These are phyloP conservation scores for Chydorus sphaericus DNA, from an alignment of 2,888 invertebrate species.

Conservation along the genomic window DNA sequence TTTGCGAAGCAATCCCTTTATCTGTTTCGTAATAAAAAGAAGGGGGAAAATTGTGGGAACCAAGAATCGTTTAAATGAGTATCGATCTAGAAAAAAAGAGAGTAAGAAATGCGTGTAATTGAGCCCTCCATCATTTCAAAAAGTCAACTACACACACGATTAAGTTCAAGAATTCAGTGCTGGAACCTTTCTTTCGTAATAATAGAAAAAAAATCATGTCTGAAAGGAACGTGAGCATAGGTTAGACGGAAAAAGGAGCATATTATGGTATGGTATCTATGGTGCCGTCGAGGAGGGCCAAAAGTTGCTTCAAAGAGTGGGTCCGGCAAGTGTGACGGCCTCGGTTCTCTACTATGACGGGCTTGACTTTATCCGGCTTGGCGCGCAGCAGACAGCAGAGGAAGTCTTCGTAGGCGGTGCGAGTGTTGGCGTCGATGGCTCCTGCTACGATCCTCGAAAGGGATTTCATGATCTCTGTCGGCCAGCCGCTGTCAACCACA, in stretches of 20 bases:
- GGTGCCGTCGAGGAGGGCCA: slow-evolving; percentile 1
- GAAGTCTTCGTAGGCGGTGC: slow-evolving; percentile 81
- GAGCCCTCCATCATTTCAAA: background rate
- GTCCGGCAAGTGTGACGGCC: slow-evolving; percentile 3
- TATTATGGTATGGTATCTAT: no score
- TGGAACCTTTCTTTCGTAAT: no score
- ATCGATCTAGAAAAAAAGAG: background rate
- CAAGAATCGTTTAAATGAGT: background rate
- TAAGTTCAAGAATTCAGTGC: background rate
- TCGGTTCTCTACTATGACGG: slow-evolving; percentile 3
- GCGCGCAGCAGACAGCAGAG: slow-evolving; percentile 49
- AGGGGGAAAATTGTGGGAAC: slow-evolving; percentile 17
- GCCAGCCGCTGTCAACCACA: slow-evolving; percentile 87
- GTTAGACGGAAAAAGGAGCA: no score
- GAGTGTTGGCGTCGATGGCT: slow-evolving; percentile 63
- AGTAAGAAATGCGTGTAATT: slow-evolving; percentile 3
- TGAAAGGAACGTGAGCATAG: background rate
- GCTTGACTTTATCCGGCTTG: slow-evolving; percentile 2
- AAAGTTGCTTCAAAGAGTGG: slow-evolving; percentile 12
- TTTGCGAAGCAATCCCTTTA: slow-evolving; percentile 38
- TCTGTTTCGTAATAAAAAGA: slow-evolving; percentile 29
- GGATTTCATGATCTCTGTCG: slow-evolving; percentile 68
- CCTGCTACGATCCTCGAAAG: slow-evolving; percentile 69
- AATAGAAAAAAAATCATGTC: no score
- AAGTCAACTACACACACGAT: background rate